Evolutionary conservation across 2,797 vertebrate species (phyloP).

Genomic region (Acrocephalus scirpaceus): DNA sequence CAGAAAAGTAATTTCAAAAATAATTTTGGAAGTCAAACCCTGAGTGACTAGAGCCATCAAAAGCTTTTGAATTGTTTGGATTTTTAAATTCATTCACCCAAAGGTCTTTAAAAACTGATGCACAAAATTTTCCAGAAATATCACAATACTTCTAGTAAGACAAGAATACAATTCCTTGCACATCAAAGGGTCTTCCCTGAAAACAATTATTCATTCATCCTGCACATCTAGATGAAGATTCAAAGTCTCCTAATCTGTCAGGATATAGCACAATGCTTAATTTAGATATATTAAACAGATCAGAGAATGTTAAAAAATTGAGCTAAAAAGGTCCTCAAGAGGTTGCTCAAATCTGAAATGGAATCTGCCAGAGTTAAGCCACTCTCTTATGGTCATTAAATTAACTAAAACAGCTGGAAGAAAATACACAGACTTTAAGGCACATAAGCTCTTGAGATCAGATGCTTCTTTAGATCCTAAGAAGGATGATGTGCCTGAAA

Average conservation of each 20-base stretch:
- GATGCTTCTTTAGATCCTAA: not conserved
- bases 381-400: not conserved
- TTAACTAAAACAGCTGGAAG: not conserved
- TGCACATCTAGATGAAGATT: not conserved
- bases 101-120: not conserved
- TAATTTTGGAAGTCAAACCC: not conserved
- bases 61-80: not conserved
- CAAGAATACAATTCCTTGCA: not conserved
- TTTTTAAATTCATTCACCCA: not conserved
- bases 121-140: not conserved
- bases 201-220: not conserved
- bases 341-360: not conserved
- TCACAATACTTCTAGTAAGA: not conserved
- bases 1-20: not conserved
- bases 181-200: not conserved
- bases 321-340: not conserved
- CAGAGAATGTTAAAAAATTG: not conserved
- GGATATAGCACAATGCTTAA: not conserved
- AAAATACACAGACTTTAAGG: not conserved
- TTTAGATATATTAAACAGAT: constrained; percentile 1
- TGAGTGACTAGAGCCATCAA: not conserved
- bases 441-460: not conserved
- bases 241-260: not conserved
- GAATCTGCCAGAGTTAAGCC: not conserved
- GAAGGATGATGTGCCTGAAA: not conserved